phyloP scores from a whole-genome alignment of 2,888 invertebrate species.

The Antitype chi region DNA sequence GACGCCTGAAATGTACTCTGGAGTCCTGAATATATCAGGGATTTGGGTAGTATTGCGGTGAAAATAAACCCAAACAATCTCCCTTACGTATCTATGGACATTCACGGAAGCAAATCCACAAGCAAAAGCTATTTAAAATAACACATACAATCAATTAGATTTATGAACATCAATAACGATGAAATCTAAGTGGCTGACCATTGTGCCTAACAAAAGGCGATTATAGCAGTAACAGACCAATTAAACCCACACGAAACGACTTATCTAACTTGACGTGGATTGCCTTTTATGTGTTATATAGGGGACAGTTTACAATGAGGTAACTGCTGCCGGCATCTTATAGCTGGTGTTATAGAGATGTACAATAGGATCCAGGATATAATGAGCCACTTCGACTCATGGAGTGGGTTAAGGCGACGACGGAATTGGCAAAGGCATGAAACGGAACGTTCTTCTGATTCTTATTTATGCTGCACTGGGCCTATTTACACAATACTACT shows the following conservation, averaged over 20 bases:
- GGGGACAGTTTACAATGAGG: slow-evolving; percentile 18
- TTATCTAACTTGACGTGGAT: slow-evolving; percentile 51
- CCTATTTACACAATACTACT: too few species aligned
- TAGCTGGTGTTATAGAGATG: background rate
- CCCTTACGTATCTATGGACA: background rate
- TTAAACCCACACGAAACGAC: slow-evolving; percentile 51
- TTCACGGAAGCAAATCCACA: slow-evolving; percentile 11
- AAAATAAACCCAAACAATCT: background rate
- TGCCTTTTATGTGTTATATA: slow-evolving; percentile 53
- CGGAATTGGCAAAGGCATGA: background rate
- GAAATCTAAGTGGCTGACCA: slow-evolving; percentile 45
- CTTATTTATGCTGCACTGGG: too few species aligned
- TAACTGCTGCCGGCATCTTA: background rate
- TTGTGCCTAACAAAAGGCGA: slow-evolving; percentile 52
- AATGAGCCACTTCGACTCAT: background rate
- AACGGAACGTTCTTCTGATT: background rate
- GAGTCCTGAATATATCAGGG: background rate
- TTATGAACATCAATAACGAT: slow-evolving; percentile 50
- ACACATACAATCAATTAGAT: slow-evolving; percentile 43
- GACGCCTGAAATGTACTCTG: background rate
- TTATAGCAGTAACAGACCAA: slow-evolving; percentile 41
- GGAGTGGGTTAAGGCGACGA: background rate
- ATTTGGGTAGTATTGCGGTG: background rate
- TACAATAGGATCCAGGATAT: background rate
- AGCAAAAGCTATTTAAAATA: slow-evolving; percentile 8